Evolutionary conservation across 2,888 invertebrate species (phyloP).

Genomic region (Chymomyza procnemis): DNA sequence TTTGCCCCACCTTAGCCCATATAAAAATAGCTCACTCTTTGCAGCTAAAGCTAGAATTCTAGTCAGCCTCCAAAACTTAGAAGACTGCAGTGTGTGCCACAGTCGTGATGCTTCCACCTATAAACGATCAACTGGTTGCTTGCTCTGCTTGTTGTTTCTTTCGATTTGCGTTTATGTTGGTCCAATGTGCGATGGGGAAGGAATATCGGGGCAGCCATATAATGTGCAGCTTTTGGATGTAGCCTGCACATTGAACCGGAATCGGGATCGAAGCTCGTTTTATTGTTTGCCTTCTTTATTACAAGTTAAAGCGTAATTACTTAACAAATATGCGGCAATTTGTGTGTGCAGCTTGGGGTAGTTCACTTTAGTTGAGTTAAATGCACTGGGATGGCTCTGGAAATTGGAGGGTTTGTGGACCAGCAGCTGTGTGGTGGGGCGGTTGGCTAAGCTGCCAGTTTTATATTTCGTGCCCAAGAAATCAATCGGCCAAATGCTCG

Average conservation of each 20-base stretch:
- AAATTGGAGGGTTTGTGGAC: not conserved
- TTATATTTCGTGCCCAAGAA: constrained; percentile 55
- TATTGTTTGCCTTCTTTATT: constrained; percentile 76
- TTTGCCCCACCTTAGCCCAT: no score
- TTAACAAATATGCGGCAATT: constrained; percentile 73
- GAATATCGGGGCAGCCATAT: not conserved
- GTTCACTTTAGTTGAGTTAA: not conserved
- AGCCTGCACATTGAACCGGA: not conserved
- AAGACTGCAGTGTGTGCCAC: no score
- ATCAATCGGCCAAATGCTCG: constrained; percentile 64
- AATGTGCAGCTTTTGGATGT: not conserved
- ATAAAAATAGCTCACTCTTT: no score
- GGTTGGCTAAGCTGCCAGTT: constrained; percentile 21
- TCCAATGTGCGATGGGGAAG: constrained; percentile 23
- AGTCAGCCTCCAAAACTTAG: no score
- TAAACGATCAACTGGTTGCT: not conserved
- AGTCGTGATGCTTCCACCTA: no score
- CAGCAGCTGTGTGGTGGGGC: not conserved
- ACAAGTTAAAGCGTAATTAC: constrained; percentile 74
- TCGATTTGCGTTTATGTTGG: constrained; percentile 64
- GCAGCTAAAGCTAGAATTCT: no score
- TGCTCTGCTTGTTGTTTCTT: constrained; percentile 23
- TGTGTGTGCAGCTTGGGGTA: constrained; percentile 44
- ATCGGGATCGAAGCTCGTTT: constrained; percentile 58
- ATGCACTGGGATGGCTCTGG: not conserved